Evolutionary conservation across 2,113 vertebrate genomes (phyloP).

Genomic region (Motacilla tschutschensis): DNA sequence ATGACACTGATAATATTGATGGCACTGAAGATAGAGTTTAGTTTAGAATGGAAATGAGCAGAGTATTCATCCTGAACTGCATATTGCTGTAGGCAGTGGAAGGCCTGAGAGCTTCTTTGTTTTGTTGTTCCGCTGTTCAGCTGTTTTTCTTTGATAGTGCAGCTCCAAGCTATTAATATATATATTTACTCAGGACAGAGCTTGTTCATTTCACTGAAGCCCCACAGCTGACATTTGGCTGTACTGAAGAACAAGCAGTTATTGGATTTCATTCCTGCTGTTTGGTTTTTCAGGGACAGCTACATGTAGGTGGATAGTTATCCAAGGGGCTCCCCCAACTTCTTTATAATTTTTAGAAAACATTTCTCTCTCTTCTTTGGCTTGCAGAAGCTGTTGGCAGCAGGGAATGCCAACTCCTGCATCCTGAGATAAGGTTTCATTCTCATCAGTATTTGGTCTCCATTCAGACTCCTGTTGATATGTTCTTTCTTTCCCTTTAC

Average conservation of each 20-base stretch:
- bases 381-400: slow-evolving; percentile 33
- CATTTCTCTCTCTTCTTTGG: slow-evolving; percentile 40
- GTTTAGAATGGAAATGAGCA: slow-evolving; percentile 55
- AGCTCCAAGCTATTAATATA: slow-evolving; percentile 29
- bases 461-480: slow-evolving; percentile 41
- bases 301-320: slow-evolving; percentile 45
- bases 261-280: slow-evolving; percentile 22
- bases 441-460: slow-evolving; percentile 46
- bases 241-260: slow-evolving; percentile 18
- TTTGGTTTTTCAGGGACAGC: slow-evolving; percentile 45
- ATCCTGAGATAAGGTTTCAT: slow-evolving; percentile 51
- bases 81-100: slow-evolving; percentile 8
- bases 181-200: slow-evolving; percentile 21
- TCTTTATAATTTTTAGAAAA: slow-evolving; percentile 47
- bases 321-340: slow-evolving; percentile 28
- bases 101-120: slow-evolving; percentile 21
- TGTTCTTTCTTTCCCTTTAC: slow-evolving; percentile 18
- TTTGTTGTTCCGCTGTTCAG: slow-evolving; percentile 17
- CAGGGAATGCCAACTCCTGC: slow-evolving; percentile 23
- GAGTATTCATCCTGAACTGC: slow-evolving; percentile 30
- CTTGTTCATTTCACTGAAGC: background rate
- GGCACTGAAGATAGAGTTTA: slow-evolving; percentile 43
- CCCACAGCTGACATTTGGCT: slow-evolving; percentile 4
- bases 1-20: slow-evolving; percentile 60
- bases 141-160: slow-evolving; percentile 26